phyloP scores from a whole-genome alignment of 2,797 vertebrate genomes.

The Pitangus sulphuratus region DNA sequence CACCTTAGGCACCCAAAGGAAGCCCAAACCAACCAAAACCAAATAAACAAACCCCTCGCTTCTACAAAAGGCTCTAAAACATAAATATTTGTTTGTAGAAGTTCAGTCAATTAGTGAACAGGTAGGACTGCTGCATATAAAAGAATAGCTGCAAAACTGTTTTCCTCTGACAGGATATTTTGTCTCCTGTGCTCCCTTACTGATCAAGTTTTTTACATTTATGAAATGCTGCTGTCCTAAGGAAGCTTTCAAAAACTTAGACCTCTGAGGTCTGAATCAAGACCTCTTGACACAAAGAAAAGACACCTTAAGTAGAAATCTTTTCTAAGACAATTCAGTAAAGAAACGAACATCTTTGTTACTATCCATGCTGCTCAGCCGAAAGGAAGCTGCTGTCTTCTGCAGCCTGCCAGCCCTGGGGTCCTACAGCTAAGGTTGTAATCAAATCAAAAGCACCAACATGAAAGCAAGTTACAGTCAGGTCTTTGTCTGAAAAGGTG shows the following conservation, averaged over 20 bases:
- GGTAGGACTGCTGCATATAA: background rate
- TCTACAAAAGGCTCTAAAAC: background rate
- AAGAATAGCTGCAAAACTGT: background rate
- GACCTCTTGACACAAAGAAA: background rate
- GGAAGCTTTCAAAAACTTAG: background rate
- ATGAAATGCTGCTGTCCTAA: background rate
- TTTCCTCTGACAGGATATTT: background rate
- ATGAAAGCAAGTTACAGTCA: background rate
- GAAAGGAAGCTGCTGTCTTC: background rate
- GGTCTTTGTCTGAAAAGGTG: slow-evolving; percentile 31
- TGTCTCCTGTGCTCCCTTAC: background rate
- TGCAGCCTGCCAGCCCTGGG: background rate
- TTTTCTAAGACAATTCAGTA: background rate
- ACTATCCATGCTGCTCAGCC: background rate
- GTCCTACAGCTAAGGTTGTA: background rate
- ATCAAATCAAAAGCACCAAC: background rate
- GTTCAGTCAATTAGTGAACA: background rate
- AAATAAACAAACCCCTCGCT: background rate
- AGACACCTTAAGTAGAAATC: background rate
- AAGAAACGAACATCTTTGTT: background rate
- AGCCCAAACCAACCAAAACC: background rate
- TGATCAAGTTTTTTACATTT: background rate
- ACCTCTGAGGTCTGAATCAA: background rate
- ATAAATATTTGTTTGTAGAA: background rate
- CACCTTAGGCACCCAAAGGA: background rate